Percentiles rank a stretch among this genome's conserved stretches.
Conservation (phyloP, 2,888 invertebrate genomes). For the Nudaria mundana region DNA sequence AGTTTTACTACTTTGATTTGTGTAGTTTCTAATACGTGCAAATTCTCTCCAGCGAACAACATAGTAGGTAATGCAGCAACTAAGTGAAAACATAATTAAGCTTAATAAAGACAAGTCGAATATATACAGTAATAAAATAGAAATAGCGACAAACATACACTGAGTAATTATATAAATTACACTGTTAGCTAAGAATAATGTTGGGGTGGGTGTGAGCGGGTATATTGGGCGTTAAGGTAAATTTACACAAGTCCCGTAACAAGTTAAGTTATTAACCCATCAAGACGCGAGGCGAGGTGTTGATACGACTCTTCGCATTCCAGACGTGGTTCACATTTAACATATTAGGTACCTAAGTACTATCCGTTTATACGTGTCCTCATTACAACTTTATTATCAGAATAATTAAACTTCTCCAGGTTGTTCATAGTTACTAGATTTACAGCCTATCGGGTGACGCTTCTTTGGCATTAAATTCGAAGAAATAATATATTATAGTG, state of each 20-base stretch:
- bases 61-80: too few species aligned
- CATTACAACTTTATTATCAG: constrained; percentile 23
- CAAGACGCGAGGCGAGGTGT: constrained; percentile 48
- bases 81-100: background rate
- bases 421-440: too few species aligned
- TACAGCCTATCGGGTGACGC: too few species aligned
- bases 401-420: too few species aligned
- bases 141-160: constrained; percentile 35
- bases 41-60: too few species aligned
- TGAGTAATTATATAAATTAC: constrained; percentile 66
- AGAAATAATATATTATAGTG: too few species aligned
- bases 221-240: constrained; percentile 74
- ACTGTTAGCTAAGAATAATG: constrained; percentile 75
- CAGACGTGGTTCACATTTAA: constrained; percentile 30
- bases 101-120: constrained; percentile 5
- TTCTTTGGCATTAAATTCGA: too few species aligned
- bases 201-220: constrained; percentile 51
- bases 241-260: constrained; percentile 74
- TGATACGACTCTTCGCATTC: constrained; percentile 60
- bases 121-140: background rate
- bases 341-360: too few species aligned
- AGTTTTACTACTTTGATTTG: too few species aligned
- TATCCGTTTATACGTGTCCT: constrained; percentile 22
- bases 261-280: constrained; percentile 77
- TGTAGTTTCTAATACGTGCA: too few species aligned